Evolutionary conservation across 2,113 vertebrate species (phyloP), one percentile per base, ranked within the genome.

Genomic region (Dicrurus megarhynchus): DNA sequence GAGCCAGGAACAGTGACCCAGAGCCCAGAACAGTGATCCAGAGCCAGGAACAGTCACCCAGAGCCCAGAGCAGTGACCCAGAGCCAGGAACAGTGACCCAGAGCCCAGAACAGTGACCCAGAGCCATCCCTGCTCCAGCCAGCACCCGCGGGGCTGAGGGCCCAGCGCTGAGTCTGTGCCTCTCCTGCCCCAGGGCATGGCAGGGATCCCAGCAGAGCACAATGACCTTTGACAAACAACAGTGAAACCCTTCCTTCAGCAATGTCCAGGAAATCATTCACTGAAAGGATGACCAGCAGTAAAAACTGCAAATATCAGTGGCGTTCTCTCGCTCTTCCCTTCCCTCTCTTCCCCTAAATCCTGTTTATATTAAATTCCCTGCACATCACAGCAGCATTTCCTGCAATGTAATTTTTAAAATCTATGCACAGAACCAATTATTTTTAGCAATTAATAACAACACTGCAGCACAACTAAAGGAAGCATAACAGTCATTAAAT

Each of bases 371-470:
- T 24, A 53, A 79, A 64, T 12, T 77, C 89, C 55, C 59, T 84
- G 52, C 4, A 9, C 74, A 39, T 37, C 75, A 39, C 5, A 18
- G 21, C 39, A 95, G 42, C 19, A 24, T 81, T 83, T 79, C 42
- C 41, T 80, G 21, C 13, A 57, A 30, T 39, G 64, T 2, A 41
- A 84, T 81, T 56, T 86, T 44, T 6, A 6, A 91, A 86, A 65
- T 60, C 71, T 44, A 17, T 71, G 77, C 52, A 68, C 7, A 93
- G 39, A 81, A 94, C 55, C 86, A 71, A 97, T 93, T 95, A 97
- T 84, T 93, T 97, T 96, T 94, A 95, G 93, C 89, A 97, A 97
- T 96, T 92, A 92, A 97, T 53, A 97, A 93, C 60, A 92, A 93
- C 14, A 41, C 90, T 41, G 93, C 8, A 96, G 93, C 80, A 97